These are phyloP conservation scores for Tridacna gigas DNA, from an alignment of 2,888 invertebrate species.

Conservation along the genomic window DNA sequence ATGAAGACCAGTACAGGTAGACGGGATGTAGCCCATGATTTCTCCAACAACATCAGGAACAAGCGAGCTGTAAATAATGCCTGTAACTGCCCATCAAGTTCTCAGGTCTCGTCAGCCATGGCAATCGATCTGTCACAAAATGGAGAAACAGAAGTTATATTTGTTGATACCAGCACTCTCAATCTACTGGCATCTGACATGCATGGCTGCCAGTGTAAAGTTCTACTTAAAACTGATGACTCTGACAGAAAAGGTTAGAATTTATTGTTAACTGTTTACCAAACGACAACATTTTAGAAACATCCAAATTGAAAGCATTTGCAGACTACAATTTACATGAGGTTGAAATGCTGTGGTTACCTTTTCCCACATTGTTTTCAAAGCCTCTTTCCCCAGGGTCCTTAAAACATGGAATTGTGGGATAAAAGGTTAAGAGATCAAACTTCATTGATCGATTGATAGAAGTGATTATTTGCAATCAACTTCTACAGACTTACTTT, in stretches of 20 bases:
- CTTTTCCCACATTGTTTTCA: too few species aligned
- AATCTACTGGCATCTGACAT: constrained; percentile 73
- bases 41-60: constrained; percentile 38
- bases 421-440: too few species aligned
- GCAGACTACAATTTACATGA: too few species aligned
- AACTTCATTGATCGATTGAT: too few species aligned
- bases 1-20: constrained; percentile 48
- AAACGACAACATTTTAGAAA: too few species aligned
- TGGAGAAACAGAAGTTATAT: constrained; percentile 71
- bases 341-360: too few species aligned
- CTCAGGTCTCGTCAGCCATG: constrained; percentile 88
- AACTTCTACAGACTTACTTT: too few species aligned
- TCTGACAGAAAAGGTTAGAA: constrained; percentile 52
- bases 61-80: constrained; percentile 48
- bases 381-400: too few species aligned
- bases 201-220: constrained; percentile 72
- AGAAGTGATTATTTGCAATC: too few species aligned
- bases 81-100: constrained; percentile 89
- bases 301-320: too few species aligned
- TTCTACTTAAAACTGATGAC: constrained; percentile 35
- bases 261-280: too few species aligned
- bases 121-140: constrained; percentile 89
- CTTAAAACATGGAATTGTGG: too few species aligned
- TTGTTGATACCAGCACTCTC: constrained; percentile 65
- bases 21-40: constrained; percentile 31